Base-by-base conservation (phyloP, 2,113 vertebrate genomes). In the Halcyon malimbica region DNA sequence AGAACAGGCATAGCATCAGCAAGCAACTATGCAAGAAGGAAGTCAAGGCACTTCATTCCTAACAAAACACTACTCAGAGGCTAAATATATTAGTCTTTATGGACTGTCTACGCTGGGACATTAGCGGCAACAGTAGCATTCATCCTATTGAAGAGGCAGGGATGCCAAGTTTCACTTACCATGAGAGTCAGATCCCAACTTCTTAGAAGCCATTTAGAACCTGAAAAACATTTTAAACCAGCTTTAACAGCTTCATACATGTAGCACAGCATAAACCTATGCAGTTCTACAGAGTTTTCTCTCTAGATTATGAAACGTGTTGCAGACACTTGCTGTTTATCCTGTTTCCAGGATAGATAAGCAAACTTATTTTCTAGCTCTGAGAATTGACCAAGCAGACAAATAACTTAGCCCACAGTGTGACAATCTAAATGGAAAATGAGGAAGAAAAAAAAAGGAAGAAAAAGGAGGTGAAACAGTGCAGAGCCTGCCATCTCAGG, bases 161-260 rank as follows among this genome's bases (percentile, higher is more conserved):
- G 24, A 95, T 65, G 33, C 3, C 18, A 82, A 75, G 56, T 76
- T 68, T 64, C 9, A 97, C 99, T 99, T 98, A 99, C 99, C 99
- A 95, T 99, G 98, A 98, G 98, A 98, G 97, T 99, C 99, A 91
- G 99, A 98, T 97, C 98, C 99, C 98, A 99, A 99, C 98, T 99
- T 99, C 98, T 98, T 99, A 97, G 98, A 98, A 99, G 99, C 99
- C 99, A 99, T 99, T 99, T 99, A 99, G 99, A 99, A 98, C 95
- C 98, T 99, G 97, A 89, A 98, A 98, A 97, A 98, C 46, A 98
- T 90, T 94, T 97, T 12, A 71, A 74, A 76, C 83, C 5, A 75
- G 13, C 24, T 84, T 97, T 83, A 96, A 80, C 10, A 51, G 87
- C 25, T 44, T 83, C 2, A 64, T 23, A 57, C 3, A 64, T 6